Conservation (phyloP, 1,140 invertebrate species). For the Mya arenaria region DNA sequence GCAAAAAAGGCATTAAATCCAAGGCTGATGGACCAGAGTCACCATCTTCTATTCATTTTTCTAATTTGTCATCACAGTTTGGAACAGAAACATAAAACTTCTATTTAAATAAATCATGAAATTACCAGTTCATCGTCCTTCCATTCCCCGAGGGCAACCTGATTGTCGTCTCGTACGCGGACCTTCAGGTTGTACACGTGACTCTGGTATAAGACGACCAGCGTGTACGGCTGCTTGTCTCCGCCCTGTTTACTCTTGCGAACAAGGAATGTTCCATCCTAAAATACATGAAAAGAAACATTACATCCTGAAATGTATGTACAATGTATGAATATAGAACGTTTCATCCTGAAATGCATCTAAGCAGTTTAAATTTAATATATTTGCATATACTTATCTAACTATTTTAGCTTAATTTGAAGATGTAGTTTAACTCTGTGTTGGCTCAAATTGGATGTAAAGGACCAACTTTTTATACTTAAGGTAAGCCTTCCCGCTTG, state of each 20-base stretch:
- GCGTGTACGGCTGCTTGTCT: constrained; percentile 56
- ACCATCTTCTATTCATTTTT: no score
- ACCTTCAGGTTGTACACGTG: constrained; percentile 60
- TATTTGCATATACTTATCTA: background rate
- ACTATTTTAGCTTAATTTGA: background rate
- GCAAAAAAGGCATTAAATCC: background rate
- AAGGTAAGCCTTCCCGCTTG: no score
- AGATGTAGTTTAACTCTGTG: background rate
- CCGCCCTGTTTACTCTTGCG: constrained; percentile 48
- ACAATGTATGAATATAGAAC: background rate
- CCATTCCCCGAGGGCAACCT: constrained; percentile 57
- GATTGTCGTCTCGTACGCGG: constrained; percentile 45
- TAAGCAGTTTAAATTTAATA: background rate
- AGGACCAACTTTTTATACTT: no score
- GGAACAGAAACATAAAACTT: background rate
- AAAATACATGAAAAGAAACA: constrained; percentile 7
- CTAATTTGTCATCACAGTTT: background rate
- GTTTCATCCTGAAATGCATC: background rate
- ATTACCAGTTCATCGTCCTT: constrained; percentile 61
- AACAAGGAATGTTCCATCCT: constrained; percentile 63
- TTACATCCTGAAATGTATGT: background rate
- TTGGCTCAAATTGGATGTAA: no score
- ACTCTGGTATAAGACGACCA: constrained; percentile 48
- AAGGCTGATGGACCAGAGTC: background rate
- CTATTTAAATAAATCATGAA: background rate